These are phyloP conservation scores for Troglohyphantes excavatus DNA, from an alignment of 2,888 invertebrate genomes.

Conservation along the genomic window DNA sequence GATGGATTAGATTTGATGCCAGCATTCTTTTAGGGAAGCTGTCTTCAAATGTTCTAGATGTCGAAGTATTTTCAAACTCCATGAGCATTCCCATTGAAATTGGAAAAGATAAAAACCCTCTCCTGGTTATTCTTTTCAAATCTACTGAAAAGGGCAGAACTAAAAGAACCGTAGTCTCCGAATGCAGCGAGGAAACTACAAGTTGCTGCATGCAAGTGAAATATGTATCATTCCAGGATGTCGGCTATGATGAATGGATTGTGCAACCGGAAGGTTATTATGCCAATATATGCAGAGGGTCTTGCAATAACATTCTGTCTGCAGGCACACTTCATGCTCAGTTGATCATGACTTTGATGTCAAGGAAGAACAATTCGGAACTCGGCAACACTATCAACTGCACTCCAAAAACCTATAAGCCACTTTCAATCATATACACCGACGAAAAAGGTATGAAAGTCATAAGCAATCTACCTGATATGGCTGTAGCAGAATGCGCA, in stretches of 20 bases:
- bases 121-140: slow-evolving; percentile 11
- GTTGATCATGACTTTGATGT: slow-evolving; percentile 4
- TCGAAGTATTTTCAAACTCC: slow-evolving; percentile 24
- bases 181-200: slow-evolving; percentile 43
- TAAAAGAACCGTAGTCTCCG: slow-evolving; percentile 9
- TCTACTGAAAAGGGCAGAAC: neutral
- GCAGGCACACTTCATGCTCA: slow-evolving; percentile 66
- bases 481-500: slow-evolving; percentile 95
- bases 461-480: slow-evolving; percentile 91
- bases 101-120: slow-evolving; percentile 14
- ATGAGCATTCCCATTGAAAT: slow-evolving; percentile 17
- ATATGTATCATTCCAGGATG: slow-evolving; percentile 80
- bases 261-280: slow-evolving; percentile 80
- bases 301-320: slow-evolving; percentile 85
- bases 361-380: neutral
- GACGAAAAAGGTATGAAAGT: slow-evolving; percentile 90
- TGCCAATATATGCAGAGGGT: slow-evolving; percentile 81
- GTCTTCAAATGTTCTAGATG: slow-evolving; percentile 18
- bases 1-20: slow-evolving; percentile 46
- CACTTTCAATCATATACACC: slow-evolving; percentile 90
- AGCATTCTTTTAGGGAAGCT: neutral
- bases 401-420: slow-evolving; percentile 91
- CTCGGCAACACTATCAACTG: slow-evolving; percentile 85
- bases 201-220: slow-evolving; percentile 89
- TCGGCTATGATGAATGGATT: slow-evolving; percentile 81